Evolutionary conservation across 2,113 vertebrate genomes (phyloP).

Genomic region (Mesoclemmys tuberculata): DNA sequence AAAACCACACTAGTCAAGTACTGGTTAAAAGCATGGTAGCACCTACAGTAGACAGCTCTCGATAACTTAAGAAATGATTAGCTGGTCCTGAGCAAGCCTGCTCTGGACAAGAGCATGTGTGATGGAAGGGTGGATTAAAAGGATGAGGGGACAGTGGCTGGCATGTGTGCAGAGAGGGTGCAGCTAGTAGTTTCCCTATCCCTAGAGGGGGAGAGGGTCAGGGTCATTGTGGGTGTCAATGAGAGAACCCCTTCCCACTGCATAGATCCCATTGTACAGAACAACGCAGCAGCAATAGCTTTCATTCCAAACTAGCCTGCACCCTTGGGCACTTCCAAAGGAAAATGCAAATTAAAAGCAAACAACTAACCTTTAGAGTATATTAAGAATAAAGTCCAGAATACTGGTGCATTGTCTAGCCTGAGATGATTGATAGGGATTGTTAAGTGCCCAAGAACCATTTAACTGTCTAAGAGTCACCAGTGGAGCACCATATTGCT

Average conservation of each 20-base stretch:
- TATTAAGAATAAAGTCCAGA: background rate
- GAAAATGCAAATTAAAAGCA: background rate
- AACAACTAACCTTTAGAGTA: background rate
- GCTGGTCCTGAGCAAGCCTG: background rate
- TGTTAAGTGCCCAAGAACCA: background rate
- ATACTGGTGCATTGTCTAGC: background rate
- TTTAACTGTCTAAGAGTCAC: background rate
- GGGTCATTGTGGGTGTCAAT: too few relatives aligned
- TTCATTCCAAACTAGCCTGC: background rate
- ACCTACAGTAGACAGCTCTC: background rate
- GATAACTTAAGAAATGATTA: background rate
- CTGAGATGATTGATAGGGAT: background rate
- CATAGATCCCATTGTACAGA: background rate
- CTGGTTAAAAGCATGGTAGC: background rate
- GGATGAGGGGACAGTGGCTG: background rate
- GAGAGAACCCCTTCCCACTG: background rate
- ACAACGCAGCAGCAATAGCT: background rate
- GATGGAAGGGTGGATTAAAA: accelerated
- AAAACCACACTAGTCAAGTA: background rate
- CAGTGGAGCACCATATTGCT: background rate
- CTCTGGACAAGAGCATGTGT: background rate
- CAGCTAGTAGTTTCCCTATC: accelerated
- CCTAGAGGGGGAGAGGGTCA: accelerated
- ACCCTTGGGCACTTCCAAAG: background rate
- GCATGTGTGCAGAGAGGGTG: accelerated